Base-by-base conservation (phyloP, 2,888 invertebrate species). In the Xestia rhomboidea region DNA sequence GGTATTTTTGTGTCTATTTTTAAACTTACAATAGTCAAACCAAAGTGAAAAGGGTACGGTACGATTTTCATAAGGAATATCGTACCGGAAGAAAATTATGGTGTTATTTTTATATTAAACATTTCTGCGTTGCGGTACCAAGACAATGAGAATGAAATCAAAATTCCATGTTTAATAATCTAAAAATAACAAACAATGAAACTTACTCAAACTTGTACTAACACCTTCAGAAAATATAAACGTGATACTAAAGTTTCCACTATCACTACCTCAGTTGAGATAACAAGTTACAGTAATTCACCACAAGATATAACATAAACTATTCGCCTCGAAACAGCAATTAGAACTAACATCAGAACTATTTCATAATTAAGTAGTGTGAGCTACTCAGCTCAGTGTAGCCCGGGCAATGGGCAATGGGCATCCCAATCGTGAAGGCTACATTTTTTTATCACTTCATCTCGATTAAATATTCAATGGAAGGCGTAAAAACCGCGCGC, bases 391-490 rank as follows among this genome's bases (percentile, higher is more conserved):
- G 74, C 68, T 54, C 66, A 60, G 68, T 38, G 34, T 51, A 60
- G 46, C 77, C 38, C 54, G 46, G 71, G 38, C 38, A n/a, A 41
- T 41, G 41, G 72, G 76, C 69, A 34, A 11, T 62, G 64, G 73
- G 70, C 68, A 77, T 76, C 51, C 88, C 84, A 87, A 90, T 89
- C 81, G 87, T 71, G 82, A 78, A 82, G 74, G 83, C 83, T 81
- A 87, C 86, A 87, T 87, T 89, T 91, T 90, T 91, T 91, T 90
- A 91, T 91, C 90, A 90, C 90, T 90, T 87, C 85, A 90, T 91
- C 82, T 86, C 78, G 77, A 71, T 90, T 80, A 87, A 91, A 89
- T 89, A 91, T 91, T 91, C 88, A 91, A 70, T 68, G 76, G 73
- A 81, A 64, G 83, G 80, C 80, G 86, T 89, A 87, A 89, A 87